Base-by-base conservation (phyloP, 2,113 vertebrate genomes). In the Edolisoma coerulescens region DNA sequence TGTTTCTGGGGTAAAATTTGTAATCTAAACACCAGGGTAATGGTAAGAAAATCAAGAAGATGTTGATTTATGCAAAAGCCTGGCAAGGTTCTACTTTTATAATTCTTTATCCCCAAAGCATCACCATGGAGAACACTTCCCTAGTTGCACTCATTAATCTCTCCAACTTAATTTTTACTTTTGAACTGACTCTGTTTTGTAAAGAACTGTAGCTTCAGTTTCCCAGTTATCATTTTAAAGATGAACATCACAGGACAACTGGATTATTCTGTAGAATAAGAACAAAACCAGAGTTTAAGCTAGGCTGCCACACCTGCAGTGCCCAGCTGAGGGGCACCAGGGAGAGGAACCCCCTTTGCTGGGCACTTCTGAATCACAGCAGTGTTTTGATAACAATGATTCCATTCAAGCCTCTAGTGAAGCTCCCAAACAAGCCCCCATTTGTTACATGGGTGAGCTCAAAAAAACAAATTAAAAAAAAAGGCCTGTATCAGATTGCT, bases 401-500 rank as follows among this genome's bases (percentile, higher is more conserved):
- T 89, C 92, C 95, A 97, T 97, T 97, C 94, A 96, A 80, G 71
- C 89, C 68, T 86, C 84, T 91, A 87, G 76, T 1, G 19, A 96
- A 96, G 87, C 90, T 96, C 90, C 78, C 77, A 95, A 97, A 97
- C 95, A 97, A 97, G 92, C 56, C 70, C 68, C 90, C 94, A 80
- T 96, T 97, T 97, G 96, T 97, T 97, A 96, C 80, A 97, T 52
- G 96, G 91, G 80, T 44, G 82, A 95, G 78, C 90, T 93, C 93
- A 80, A 91, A 95, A 87, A 92, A 59, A 49, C 57, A 84, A 90
- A 84, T 83, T 33, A 2, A 24, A 63, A 86, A 70, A 84, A 96
- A 84, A 82, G 65, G 87, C 87, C 89, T 90, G 90, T 88, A 96
- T 97, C 95, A 95, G 83, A 95, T 96, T 96, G 91, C 97, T 96